Evolutionary conservation across 2,113 vertebrate species (phyloP).

Genomic region (Phyllostomus discolor): DNA sequence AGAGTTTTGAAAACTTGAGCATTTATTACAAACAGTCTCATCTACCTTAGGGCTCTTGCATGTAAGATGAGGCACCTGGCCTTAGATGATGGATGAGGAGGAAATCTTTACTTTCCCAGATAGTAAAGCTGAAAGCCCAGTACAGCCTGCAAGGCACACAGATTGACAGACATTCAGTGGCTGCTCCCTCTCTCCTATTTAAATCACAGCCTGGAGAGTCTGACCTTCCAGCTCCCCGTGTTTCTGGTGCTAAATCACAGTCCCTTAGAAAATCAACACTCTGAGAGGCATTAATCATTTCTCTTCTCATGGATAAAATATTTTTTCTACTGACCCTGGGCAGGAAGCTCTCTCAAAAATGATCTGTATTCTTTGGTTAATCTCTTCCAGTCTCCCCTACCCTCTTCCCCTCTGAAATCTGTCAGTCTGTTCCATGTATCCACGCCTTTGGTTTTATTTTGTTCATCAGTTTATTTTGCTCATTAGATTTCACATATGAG

Average conservation of each 20-base stretch:
- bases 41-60: not conserved
- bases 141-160: rapidly evolving
- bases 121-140: not conserved
- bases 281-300: not conserved
- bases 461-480: too few species aligned
- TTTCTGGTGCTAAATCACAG: slow-evolving; percentile 37
- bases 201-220: slow-evolving; percentile 24
- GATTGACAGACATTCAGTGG: not conserved
- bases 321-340: not conserved
- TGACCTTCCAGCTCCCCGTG: not conserved
- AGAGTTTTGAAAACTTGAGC: not conserved
- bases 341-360: not conserved
- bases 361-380: not conserved
- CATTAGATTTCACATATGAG: too few species aligned
- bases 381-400: too few species aligned
- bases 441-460: too few species aligned
- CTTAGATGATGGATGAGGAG: not conserved
- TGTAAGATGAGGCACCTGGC: slow-evolving; percentile 52
- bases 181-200: not conserved
- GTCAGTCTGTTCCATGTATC: too few species aligned
- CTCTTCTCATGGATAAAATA: not conserved
- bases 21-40: not conserved
- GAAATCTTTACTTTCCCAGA: not conserved
- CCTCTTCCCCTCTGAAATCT: too few species aligned
- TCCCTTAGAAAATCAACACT: not conserved